Percentiles rank a stretch among this genome's conserved stretches.
Evolutionary conservation across 2,797 vertebrate species (phyloP).

Genomic region (Acrocephalus scirpaceus): DNA sequence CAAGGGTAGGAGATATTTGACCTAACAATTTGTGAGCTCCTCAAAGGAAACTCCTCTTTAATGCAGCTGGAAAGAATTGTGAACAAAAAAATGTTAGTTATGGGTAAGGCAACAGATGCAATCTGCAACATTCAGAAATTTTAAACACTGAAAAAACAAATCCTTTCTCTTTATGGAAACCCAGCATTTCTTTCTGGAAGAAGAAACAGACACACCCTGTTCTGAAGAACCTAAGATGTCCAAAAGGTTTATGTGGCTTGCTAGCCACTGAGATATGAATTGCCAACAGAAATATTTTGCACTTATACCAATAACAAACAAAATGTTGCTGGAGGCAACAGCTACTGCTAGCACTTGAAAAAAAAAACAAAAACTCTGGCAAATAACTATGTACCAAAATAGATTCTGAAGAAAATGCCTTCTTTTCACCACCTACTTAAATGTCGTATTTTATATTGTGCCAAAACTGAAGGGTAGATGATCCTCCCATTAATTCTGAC

Average conservation of each 20-base stretch:
- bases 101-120: neutral
- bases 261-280: neutral
- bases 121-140: neutral
- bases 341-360: conserved; percentile 11
- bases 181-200: conserved; percentile 7
- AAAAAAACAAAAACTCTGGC: conserved; percentile 13
- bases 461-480: neutral
- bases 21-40: neutral
- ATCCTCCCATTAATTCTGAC: conserved; percentile 30
- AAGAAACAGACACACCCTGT: neutral
- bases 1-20: neutral
- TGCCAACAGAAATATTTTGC: conserved; percentile 28
- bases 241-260: neutral
- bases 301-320: conserved; percentile 38
- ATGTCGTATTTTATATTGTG: conserved; percentile 6
- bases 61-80: neutral
- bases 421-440: conserved; percentile 35
- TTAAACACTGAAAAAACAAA: neutral
- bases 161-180: conserved; percentile 3
- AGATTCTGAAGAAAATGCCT: conserved; percentile 25
- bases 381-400: conserved; percentile 35
- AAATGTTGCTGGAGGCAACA: conserved; percentile 26
- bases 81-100: neutral
- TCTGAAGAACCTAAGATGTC: conserved; percentile 11
- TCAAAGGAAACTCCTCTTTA: neutral